Evolutionary conservation across 2,113 vertebrate genomes (phyloP).

Genomic region (Terrapene triunguis): DNA sequence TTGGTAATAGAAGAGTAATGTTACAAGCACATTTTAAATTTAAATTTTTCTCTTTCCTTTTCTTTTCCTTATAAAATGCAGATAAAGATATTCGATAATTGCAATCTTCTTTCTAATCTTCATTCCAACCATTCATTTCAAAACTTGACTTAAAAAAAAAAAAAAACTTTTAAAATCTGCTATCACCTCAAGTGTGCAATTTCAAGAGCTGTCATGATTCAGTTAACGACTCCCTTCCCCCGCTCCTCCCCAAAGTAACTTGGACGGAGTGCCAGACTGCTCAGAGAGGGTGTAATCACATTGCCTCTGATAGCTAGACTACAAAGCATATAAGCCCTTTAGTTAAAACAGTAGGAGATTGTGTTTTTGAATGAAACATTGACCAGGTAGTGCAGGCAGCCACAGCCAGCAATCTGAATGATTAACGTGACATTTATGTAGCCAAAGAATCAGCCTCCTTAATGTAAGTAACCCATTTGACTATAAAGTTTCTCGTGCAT

Average conservation of each 20-base stretch:
- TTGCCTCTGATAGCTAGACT: background rate
- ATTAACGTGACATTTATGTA: background rate
- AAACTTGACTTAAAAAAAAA: background rate
- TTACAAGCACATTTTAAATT: background rate
- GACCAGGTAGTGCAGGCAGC: background rate
- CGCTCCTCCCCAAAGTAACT: background rate
- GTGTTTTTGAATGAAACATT: background rate
- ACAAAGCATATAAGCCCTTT: rapidly evolving
- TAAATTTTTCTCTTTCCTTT: background rate
- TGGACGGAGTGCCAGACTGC: background rate
- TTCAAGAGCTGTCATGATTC: background rate
- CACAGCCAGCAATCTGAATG: background rate
- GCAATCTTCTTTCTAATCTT: background rate
- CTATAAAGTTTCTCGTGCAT: background rate
- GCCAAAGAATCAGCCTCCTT: background rate
- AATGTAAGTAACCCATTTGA: background rate
- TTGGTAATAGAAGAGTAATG: background rate
- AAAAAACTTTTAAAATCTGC: background rate
- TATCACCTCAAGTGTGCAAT: background rate
- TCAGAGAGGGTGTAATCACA: rapidly evolving
- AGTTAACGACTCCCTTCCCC: background rate
- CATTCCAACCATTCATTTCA: background rate
- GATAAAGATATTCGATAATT: too few relatives aligned
- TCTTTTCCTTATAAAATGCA: too few relatives aligned
- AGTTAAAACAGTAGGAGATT: background rate